phyloP scores from a whole-genome alignment of 2,888 invertebrate species.

The Hetaerina titia region DNA sequence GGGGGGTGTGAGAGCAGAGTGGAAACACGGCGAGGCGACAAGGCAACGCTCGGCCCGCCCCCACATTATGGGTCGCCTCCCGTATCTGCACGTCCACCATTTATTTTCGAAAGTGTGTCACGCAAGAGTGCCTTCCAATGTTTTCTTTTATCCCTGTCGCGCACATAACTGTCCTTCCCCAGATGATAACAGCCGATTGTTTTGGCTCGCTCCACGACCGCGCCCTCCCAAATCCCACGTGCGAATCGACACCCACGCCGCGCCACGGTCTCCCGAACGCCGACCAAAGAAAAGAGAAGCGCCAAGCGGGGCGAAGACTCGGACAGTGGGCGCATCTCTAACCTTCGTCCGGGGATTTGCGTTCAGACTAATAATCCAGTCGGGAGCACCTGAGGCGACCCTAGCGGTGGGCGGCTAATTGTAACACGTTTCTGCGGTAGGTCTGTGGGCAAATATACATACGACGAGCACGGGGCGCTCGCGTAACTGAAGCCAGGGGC shows the following conservation, averaged over 20 bases:
- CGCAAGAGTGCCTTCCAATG: conserved; percentile 27
- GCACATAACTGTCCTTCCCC: neutral
- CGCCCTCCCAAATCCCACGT: neutral
- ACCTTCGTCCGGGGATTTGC: neutral
- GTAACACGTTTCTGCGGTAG: neutral
- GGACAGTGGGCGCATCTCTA: neutral
- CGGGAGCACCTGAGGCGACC: neutral
- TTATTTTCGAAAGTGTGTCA: conserved; percentile 26
- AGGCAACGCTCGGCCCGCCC: neutral
- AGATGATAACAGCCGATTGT: neutral
- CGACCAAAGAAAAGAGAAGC: too few species aligned
- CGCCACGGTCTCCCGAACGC: neutral
- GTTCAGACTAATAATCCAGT: neutral
- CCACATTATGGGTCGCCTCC: conserved; percentile 27
- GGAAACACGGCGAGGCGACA: neutral
- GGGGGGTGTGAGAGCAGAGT: neutral
- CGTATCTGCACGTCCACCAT: neutral
- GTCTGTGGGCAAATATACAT: neutral
- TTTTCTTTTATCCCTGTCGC: neutral
- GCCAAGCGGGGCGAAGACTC: neutral
- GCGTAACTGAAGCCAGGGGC: neutral
- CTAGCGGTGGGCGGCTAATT: neutral
- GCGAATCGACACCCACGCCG: neutral
- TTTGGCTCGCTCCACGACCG: neutral
- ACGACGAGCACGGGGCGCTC: neutral